A percentile compares a stretch with the other conserved stretches of the same genome.
Conservation (phyloP, 2,113 vertebrate genomes). For the Vulpes vulpes region DNA sequence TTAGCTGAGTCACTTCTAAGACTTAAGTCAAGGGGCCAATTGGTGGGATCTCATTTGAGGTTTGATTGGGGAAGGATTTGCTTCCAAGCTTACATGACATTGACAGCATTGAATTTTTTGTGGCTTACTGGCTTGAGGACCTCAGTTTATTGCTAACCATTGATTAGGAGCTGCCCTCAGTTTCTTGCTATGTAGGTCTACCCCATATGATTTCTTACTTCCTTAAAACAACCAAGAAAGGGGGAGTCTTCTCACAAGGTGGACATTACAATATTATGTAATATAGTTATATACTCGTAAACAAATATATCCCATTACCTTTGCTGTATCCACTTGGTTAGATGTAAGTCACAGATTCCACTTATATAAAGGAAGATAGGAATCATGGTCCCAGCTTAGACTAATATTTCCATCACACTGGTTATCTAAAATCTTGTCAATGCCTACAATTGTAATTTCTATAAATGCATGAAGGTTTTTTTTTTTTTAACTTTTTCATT, state of each 20-base stretch:
- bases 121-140: neutral
- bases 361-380: neutral
- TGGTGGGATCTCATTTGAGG: neutral
- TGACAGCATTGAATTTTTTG: neutral
- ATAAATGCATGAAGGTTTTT: neutral
- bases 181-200: neutral
- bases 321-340: neutral
- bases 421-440: neutral
- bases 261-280: neutral
- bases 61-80: neutral
- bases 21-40: neutral
- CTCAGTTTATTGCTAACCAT: neutral
- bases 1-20: neutral
- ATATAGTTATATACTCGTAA: neutral
- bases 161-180: neutral
- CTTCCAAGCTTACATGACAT: neutral
- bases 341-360: neutral
- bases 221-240: constrained; percentile 10
- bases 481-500: neutral
- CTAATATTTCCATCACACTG: neutral
- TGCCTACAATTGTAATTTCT: constrained; percentile 15
- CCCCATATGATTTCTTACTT: neutral
- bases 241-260: neutral
- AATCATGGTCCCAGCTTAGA: neutral
- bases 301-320: neutral